A percentile compares a stretch with the other conserved stretches of the same genome.
These are phyloP conservation scores for Teinopalpus imperialis DNA, from an alignment of 2,888 invertebrate species.

Conservation along the genomic window DNA sequence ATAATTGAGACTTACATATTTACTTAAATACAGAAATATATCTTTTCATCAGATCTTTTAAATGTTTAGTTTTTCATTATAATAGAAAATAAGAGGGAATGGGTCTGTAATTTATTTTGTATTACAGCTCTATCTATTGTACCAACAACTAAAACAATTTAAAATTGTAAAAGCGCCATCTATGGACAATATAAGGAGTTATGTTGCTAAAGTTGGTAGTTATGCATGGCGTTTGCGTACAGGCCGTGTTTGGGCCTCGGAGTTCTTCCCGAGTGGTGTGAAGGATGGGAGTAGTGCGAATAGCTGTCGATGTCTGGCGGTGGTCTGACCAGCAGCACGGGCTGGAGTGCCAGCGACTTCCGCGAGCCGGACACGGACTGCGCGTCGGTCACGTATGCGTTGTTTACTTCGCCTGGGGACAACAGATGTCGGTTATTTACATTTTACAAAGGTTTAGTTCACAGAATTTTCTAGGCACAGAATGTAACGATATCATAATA, in stretches of 20 bases:
- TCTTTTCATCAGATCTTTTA: too few relatives aligned
- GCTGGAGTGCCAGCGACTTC: slow-evolving; percentile 93
- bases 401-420: slow-evolving; percentile 91
- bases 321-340: slow-evolving; percentile 91
- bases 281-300: slow-evolving; percentile 87
- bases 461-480: too few relatives aligned
- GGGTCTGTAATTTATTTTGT: too few relatives aligned
- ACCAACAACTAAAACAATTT: not conserved
- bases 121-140: too few relatives aligned
- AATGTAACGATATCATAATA: too few relatives aligned
- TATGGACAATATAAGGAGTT: not conserved
- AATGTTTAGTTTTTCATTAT: too few relatives aligned
- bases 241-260: slow-evolving; percentile 83
- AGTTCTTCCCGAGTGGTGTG: slow-evolving; percentile 89
- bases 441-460: too few relatives aligned
- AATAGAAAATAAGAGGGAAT: too few relatives aligned
- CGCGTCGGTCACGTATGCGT: slow-evolving; percentile 92
- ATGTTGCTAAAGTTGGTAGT: slow-evolving; percentile 82
- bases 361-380: slow-evolving; percentile 92
- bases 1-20: not conserved
- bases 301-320: slow-evolving; percentile 87
- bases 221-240: slow-evolving; percentile 86
- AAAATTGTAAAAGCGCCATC: slow-evolving; percentile 28
- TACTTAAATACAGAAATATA: too few relatives aligned
- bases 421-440: slow-evolving; percentile 14